Evolutionary conservation across 2,113 vertebrate genomes (phyloP).

Genomic region (Echinops telfairi): DNA sequence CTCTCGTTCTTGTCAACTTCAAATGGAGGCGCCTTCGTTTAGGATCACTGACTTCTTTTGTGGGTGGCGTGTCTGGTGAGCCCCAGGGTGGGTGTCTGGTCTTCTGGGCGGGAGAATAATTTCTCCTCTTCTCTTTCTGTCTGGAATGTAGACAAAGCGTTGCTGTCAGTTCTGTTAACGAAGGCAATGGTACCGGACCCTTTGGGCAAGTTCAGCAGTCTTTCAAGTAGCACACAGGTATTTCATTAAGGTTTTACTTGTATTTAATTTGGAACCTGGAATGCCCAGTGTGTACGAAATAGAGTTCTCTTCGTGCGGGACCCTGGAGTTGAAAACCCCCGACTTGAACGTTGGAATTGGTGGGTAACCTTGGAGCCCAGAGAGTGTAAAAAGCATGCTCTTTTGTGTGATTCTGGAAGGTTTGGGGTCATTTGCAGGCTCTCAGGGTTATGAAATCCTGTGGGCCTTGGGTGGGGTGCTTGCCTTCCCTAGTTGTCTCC

Average conservation of each 20-base stretch:
- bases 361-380: not conserved
- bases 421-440: not conserved
- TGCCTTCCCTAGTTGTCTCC: not conserved
- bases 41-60: no score
- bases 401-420: not conserved
- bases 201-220: not conserved
- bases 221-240: constrained; percentile 6
- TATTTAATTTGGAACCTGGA: constrained; percentile 24
- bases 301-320: not conserved
- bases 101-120: not conserved
- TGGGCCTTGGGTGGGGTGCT: not conserved
- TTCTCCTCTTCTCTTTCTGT: constrained; percentile 6
- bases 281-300: not conserved
- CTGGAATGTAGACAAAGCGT: not conserved
- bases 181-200: no score
- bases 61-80: no score
- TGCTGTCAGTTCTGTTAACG: no score
- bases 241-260: constrained; percentile 38
- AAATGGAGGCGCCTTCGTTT: no score
- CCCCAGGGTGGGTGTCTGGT: not conserved
- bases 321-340: not conserved
- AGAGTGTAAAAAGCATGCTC: constrained; percentile 10
- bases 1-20: no score
- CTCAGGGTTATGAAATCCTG: not conserved
- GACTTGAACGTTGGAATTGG: constrained; percentile 32